Conservation (phyloP, 2,113 vertebrate species). For the Manacus vitellinus region DNA sequence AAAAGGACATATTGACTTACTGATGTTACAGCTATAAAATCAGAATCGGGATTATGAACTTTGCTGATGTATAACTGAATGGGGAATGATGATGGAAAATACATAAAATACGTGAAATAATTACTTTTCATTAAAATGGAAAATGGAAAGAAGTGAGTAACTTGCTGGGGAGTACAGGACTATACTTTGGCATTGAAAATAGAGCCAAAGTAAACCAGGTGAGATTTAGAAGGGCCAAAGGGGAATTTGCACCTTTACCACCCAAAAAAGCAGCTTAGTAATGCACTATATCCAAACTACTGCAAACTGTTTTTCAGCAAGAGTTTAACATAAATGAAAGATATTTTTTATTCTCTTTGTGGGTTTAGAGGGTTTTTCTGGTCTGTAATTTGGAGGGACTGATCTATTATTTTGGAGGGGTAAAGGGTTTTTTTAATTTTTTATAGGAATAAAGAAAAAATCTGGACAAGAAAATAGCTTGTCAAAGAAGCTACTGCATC, state of each 20-base stretch:
- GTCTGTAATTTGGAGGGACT: background rate
- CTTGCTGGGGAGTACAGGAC: background rate
- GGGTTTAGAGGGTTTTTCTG: background rate
- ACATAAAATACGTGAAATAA: background rate
- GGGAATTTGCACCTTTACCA: background rate
- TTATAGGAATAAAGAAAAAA: background rate
- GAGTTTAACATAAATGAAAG: background rate
- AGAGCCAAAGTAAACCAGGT: background rate
- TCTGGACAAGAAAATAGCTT: background rate
- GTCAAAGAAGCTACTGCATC: background rate
- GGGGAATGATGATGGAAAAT: background rate
- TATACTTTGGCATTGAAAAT: background rate
- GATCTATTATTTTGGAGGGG: background rate
- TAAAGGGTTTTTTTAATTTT: background rate
- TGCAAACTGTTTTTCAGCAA: background rate
- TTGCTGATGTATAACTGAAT: background rate
- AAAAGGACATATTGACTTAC: background rate
- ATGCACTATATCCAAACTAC: background rate
- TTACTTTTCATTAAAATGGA: background rate
- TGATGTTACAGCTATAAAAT: background rate
- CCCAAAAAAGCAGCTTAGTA: background rate
- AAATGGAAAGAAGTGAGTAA: background rate
- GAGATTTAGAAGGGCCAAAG: background rate
- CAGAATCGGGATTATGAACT: background rate
- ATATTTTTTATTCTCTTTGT: background rate